These are phyloP conservation scores for Ardeotis arabs DNA, from an alignment of 2,113 vertebrate genomes.

Conservation along the genomic window DNA sequence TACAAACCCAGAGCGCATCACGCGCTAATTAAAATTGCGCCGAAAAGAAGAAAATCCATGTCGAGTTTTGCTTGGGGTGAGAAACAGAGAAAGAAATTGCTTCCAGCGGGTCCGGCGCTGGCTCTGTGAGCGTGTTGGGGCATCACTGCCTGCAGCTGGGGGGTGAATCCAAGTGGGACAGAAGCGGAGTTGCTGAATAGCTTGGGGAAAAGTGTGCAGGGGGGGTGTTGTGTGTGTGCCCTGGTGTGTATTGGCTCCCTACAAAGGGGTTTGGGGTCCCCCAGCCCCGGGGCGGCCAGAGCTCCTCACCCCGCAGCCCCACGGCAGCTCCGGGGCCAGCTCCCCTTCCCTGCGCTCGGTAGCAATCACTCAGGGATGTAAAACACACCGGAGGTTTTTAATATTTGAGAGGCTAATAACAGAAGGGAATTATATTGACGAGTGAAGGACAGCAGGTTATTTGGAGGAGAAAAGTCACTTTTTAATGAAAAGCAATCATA, in stretches of 20 bases:
- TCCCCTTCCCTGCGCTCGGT: background rate
- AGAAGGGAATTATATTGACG: background rate
- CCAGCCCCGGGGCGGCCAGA: background rate
- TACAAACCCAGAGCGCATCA: slow-evolving; percentile 36
- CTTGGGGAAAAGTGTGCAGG: background rate
- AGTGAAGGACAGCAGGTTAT: background rate
- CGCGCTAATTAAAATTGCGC: slow-evolving; percentile 46
- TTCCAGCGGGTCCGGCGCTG: background rate
- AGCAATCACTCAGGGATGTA: accelerated
- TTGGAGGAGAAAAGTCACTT: background rate
- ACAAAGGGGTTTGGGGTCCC: background rate
- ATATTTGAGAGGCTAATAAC: background rate
- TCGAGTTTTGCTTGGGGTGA: background rate
- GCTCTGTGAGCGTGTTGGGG: background rate
- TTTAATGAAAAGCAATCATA: background rate
- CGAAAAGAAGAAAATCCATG: background rate
- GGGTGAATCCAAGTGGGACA: background rate
- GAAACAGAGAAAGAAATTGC: background rate
- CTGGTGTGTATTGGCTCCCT: background rate
- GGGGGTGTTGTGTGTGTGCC: too few species aligned
- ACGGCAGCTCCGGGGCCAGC: background rate
- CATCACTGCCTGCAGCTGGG: background rate
- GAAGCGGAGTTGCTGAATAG: background rate
- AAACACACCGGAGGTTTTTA: accelerated
- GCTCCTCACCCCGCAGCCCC: background rate